phyloP scores from a whole-genome alignment of 2,797 vertebrate genomes.

The Simalia tracyae region DNA sequence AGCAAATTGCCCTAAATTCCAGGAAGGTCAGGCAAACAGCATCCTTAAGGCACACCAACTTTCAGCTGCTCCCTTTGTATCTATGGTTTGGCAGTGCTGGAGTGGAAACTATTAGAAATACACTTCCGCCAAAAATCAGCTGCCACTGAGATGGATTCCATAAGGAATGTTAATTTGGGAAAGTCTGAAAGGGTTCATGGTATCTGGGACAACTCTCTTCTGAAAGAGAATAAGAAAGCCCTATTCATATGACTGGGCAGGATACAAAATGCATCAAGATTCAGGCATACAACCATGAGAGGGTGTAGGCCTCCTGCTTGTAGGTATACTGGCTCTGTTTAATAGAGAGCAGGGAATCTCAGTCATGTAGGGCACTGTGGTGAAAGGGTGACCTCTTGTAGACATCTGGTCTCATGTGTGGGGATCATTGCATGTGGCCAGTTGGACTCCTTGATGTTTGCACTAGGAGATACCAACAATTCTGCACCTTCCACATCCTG shows the following conservation, averaged over 20 bases:
- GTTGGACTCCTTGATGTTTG: background rate
- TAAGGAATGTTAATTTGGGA: background rate
- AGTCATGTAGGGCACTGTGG: background rate
- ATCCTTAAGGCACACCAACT: background rate
- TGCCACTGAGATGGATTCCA: background rate
- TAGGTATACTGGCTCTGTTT: background rate
- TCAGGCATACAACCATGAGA: background rate
- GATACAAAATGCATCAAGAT: no score
- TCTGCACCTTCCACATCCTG: background rate
- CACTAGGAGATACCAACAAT: background rate
- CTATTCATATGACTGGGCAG: background rate
- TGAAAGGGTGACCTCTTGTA: background rate
- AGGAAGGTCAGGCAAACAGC: slow-evolving; percentile 1
- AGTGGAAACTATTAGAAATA: slow-evolving; percentile 20
- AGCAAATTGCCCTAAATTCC: background rate
- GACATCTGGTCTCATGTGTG: background rate
- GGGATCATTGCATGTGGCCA: background rate
- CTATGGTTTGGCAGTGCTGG: slow-evolving; percentile 10
- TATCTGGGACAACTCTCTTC: background rate
- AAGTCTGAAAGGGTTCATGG: background rate
- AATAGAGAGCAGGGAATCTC: background rate
- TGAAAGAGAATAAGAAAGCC: background rate
- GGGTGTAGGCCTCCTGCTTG: background rate
- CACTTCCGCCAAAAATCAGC: background rate
- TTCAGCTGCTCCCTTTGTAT: slow-evolving; percentile 8